Percentiles rank a stretch among this genome's conserved stretches.
Evolutionary conservation across 1,140 invertebrate genomes (phyloP).

Genomic region (Lasioglossum albipes): DNA sequence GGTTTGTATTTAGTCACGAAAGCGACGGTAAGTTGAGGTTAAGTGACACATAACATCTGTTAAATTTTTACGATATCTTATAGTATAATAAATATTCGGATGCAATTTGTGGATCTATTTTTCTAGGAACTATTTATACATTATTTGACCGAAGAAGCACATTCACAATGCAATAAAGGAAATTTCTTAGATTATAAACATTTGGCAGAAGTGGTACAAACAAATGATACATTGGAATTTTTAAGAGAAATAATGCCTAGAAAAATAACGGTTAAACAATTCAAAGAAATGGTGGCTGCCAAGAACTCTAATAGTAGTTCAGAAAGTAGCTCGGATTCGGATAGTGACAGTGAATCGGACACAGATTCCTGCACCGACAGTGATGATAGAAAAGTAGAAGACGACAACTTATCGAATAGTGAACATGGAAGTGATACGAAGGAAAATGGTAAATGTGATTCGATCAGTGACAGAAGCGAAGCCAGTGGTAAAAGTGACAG

Average conservation of each 20-base stretch:
- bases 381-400: slow-evolving; percentile 61
- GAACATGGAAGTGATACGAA: slow-evolving; percentile 67
- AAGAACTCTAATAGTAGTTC: slow-evolving; percentile 75
- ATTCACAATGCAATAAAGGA: slow-evolving; percentile 75
- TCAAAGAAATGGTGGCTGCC: slow-evolving; percentile 84
- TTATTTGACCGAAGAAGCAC: slow-evolving; percentile 83
- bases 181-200: slow-evolving; percentile 85
- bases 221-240: slow-evolving; percentile 84
- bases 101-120: not conserved
- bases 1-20: slow-evolving; percentile 86
- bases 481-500: slow-evolving; percentile 70
- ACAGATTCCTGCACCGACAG: not conserved
- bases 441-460: slow-evolving; percentile 69
- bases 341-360: slow-evolving; percentile 66
- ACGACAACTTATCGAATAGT: slow-evolving; percentile 49
- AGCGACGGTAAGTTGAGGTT: slow-evolving; percentile 84
- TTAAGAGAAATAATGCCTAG: slow-evolving; percentile 86
- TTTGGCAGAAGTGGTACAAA: slow-evolving; percentile 85
- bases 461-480: slow-evolving; percentile 69
- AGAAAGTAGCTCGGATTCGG: slow-evolving; percentile 76
- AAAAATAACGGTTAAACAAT: slow-evolving; percentile 85
- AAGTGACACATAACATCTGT: not conserved
- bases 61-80: too few species aligned
- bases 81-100: not conserved
- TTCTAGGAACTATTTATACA: slow-evolving; percentile 85